A percentile compares a stretch with the other conserved stretches of the same genome.
Evolutionary conservation across 2,888 invertebrate species (phyloP).

Genomic region (Pelosia muscerda): DNA sequence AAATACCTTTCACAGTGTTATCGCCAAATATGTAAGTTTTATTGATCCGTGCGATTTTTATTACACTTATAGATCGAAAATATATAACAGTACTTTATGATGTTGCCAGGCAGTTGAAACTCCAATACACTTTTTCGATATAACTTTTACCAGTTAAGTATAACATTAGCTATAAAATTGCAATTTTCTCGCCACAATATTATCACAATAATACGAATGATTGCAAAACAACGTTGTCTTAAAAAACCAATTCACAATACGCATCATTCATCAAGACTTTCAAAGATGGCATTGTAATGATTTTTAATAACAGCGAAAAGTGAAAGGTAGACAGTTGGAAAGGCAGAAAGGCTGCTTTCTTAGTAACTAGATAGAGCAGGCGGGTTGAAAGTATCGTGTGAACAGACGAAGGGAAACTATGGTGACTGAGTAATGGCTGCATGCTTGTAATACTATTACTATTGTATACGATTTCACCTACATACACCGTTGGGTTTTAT

Average conservation of each 20-base stretch:
- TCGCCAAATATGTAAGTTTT: constrained; percentile 30
- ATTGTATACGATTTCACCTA: constrained; percentile 54
- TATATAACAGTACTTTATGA: constrained; percentile 19
- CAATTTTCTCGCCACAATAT: neutral
- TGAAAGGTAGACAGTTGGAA: constrained; percentile 77
- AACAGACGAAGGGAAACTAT: constrained; percentile 74
- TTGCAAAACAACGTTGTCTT: constrained; percentile 24
- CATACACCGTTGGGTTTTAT: constrained; percentile 36
- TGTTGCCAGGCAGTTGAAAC: constrained; percentile 7
- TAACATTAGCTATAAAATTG: neutral
- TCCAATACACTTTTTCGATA: constrained; percentile 12
- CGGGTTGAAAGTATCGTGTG: constrained; percentile 81
- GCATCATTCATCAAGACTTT: constrained; percentile 63
- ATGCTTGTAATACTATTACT: constrained; percentile 49
- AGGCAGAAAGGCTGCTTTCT: constrained; percentile 69
- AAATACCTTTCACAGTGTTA: constrained; percentile 26
- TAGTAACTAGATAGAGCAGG: constrained; percentile 78
- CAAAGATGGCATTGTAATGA: constrained; percentile 73
- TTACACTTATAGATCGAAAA: constrained; percentile 16
- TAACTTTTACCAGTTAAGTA: neutral
- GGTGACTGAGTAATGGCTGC: constrained; percentile 49
- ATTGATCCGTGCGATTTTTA: constrained; percentile 18
- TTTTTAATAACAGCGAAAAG: constrained; percentile 80
- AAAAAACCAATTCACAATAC: constrained; percentile 35
- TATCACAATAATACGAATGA: constrained; percentile 12